Base-by-base conservation (phyloP, 2,888 invertebrate species). In the Pelosia muscerda region DNA sequence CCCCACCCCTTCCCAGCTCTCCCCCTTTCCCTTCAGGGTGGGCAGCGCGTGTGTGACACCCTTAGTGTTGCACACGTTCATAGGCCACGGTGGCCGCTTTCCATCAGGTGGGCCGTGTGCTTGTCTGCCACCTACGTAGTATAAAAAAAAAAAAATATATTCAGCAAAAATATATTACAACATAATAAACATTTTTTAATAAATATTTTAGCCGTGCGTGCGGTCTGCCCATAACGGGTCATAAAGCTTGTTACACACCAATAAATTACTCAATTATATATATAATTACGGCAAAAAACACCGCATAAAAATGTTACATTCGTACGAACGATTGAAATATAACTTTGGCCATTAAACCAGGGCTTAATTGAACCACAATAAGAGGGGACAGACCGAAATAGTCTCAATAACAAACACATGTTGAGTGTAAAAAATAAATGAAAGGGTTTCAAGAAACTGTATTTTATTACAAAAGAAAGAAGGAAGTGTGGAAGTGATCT, bases 391-490 rank as follows among this genome's bases (percentile, higher is more conserved):
- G 84, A 84, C 90, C 54, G 68, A 92, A 94, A 94, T 94, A 94
- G 93, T 89, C 65, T 68, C 82, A 88, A 93, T 87, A 93, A 92
- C 91, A 92, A 92, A 92, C 94, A 94, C 85, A 90, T 94, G 94
- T 86, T 19, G 77, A 82, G 81, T 84, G 64, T 87, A 87, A 93
- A 91, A 92, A 90, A 82, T 79, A 72, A 82, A 82, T 84, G 66
- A 78, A 81, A 69, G 75, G 62, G 69, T 74, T 67, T 34, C 15
- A 54, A 56, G 34, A 53, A 38, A 66, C 15, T 42, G 28, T 54
- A 61, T 68, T 63, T 60, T 63, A 59, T 59, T 63, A 61, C 55
- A 34, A 42, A 31, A 67, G 65, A 66, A 64, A 56, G 22, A 58
- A 53, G n/a, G 19, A 38, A 55, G 34, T 49, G 42, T 49, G 49